These are phyloP conservation scores for Pseudomugil tenellus DNA, from an alignment of 2,797 vertebrate genomes.

Conservation along the genomic window DNA sequence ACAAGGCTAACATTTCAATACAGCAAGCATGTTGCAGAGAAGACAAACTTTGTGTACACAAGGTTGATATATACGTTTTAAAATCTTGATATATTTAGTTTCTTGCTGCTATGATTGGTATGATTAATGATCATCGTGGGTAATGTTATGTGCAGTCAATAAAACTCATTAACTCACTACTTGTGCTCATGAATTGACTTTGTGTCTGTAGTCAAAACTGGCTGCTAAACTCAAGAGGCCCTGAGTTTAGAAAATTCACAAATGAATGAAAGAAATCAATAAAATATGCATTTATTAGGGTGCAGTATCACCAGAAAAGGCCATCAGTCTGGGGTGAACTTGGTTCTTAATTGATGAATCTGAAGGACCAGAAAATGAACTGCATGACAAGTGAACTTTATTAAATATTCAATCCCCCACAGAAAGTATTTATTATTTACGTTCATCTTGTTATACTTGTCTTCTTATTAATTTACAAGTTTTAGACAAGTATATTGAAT, in stretches of 20 bases:
- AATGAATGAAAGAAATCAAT: slow-evolving; percentile 30
- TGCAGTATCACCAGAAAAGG: slow-evolving; percentile 30
- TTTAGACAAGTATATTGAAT: slow-evolving; percentile 30
- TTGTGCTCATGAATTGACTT: slow-evolving; percentile 57
- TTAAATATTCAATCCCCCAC: slow-evolving; percentile 22
- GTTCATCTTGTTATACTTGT: slow-evolving; percentile 7
- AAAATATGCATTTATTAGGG: slow-evolving; percentile 40
- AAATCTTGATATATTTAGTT: slow-evolving; percentile 11
- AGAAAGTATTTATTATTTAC: slow-evolving; percentile 37
- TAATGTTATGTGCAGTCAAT: slow-evolving; percentile 37
- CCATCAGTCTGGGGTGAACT: slow-evolving; percentile 32
- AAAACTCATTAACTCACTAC: slow-evolving; percentile 47
- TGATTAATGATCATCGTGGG: slow-evolving; percentile 28
- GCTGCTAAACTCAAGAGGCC: slow-evolving; percentile 41
- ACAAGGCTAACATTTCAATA: too few species aligned
- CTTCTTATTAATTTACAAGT: slow-evolving; percentile 26
- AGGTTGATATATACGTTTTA: slow-evolving; percentile 10
- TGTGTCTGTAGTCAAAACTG: slow-evolving; percentile 46
- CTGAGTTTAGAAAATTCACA: slow-evolving; percentile 32
- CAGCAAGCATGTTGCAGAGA: neutral
- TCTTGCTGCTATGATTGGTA: slow-evolving; percentile 6
- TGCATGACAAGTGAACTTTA: slow-evolving; percentile 14
- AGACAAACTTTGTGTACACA: neutral
- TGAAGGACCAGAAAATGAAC: slow-evolving; percentile 20
- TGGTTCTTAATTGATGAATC: slow-evolving; percentile 18